Percentiles rank a stretch among this genome's conserved stretches.
phyloP scores from a whole-genome alignment of 2,888 invertebrate species.

The Cylloceria caligata region DNA sequence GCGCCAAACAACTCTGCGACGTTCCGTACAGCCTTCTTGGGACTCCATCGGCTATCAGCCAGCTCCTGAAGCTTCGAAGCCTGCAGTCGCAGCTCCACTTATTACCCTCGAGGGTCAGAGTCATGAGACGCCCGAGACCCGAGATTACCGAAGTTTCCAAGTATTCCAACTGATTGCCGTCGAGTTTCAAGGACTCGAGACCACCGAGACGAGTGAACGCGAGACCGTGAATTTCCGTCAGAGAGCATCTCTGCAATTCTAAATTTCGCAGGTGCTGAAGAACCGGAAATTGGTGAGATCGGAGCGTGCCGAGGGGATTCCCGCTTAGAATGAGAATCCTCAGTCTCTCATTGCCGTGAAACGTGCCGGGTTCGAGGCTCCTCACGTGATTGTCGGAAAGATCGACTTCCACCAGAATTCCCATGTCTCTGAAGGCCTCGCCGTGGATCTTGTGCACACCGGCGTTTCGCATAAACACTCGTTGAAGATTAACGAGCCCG shows the following conservation, averaged over 20 bases:
- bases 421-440: slow-evolving; percentile 94
- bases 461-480: slow-evolving; percentile 91
- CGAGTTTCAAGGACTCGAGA: slow-evolving; percentile 91
- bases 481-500: slow-evolving; percentile 93
- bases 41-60: slow-evolving; percentile 87
- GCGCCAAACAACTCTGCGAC: slow-evolving; percentile 90
- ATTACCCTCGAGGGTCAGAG: slow-evolving; percentile 92
- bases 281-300: slow-evolving; percentile 92
- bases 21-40: slow-evolving; percentile 91
- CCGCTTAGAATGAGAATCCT: slow-evolving; percentile 92
- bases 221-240: slow-evolving; percentile 90
- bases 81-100: slow-evolving; percentile 97
- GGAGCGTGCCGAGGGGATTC: slow-evolving; percentile 91
- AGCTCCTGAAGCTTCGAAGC: slow-evolving; percentile 92
- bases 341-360: slow-evolving; percentile 93
- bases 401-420: slow-evolving; percentile 94
- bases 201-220: slow-evolving; percentile 91
- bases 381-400: slow-evolving; percentile 93
- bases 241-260: slow-evolving; percentile 92
- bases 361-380: slow-evolving; percentile 91
- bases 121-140: slow-evolving; percentile 92
- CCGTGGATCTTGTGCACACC: slow-evolving; percentile 91
- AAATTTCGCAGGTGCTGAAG: slow-evolving; percentile 92
- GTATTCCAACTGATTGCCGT: slow-evolving; percentile 91
- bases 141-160: slow-evolving; percentile 89